Evolutionary conservation across 2,888 invertebrate genomes (phyloP), one percentile per base, ranked within the genome.

Genomic region (Trichogramma dendrolimi): DNA sequence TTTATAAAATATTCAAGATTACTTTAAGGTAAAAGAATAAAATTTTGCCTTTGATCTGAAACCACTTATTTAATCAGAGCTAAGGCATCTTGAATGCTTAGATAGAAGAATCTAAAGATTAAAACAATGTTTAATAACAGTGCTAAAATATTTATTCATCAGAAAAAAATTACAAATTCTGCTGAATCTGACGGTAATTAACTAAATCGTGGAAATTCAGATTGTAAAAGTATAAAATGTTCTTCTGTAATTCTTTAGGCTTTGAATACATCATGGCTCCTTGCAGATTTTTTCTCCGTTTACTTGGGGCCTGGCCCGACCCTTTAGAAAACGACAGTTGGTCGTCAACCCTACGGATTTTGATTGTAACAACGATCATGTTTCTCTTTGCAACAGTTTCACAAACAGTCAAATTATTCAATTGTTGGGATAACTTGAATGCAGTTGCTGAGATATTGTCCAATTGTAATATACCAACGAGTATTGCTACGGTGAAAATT

Each of bases 231-330:
- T 2, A 27, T 27, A 27, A 27, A 27, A 27, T 27, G 3, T 27
- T 27, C 27, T 27, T 27, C 27, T 27, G 27, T 11, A 53, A 57
- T 54, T 11, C 27, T 54, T 56, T 38, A 71, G 69, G 66, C 27
- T 71, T 67, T 53, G 55, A 61, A 38, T 61, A 68, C n/a, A 66
- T 66, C 46, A 61, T 50, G 64, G 66, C 59, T 51, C 61, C 6
- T 42, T 48, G 46, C 46, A 61, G 38, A 59, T 67, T 68, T 27
- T 63, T 68, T 14, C 54, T 71, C 40, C 54, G 63, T 27, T 10
- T 68, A 4, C 56, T 71, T 0, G 71, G 71, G 1, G 67, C 64
- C 5, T 71, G 70, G 70, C 71, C 71, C 0, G 68, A 70, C 46
- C 66, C 69, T 43, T 52, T 59, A 1, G 39, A 56, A 14, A 62